Evolutionary conservation across 2,113 vertebrate genomes (phyloP).

Genomic region (Triplophysa dalaica): DNA sequence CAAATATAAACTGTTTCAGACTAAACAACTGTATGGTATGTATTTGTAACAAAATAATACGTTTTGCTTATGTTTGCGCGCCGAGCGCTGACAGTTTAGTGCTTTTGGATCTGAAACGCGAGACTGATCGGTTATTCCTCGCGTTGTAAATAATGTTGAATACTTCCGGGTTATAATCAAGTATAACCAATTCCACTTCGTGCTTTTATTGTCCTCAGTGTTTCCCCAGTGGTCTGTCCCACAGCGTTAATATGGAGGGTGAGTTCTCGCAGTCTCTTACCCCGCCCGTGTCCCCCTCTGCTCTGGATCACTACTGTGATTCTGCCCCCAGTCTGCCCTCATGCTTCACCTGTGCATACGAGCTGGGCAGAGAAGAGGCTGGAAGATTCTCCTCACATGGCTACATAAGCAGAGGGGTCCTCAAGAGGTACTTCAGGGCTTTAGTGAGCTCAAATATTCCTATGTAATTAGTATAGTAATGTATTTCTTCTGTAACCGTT

Average conservation of each 20-base stretch:
- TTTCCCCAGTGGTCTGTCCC: conserved; percentile 8
- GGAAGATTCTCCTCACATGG: conserved; percentile 77
- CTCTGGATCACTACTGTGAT: conserved; percentile 56
- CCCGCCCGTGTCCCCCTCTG: conserved; percentile 31
- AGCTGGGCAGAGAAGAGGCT: conserved; percentile 68
- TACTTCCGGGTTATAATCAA: too few species aligned
- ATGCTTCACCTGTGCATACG: conserved; percentile 83
- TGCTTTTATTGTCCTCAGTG: not conserved
- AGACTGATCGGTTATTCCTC: too few species aligned
- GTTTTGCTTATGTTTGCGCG: not conserved
- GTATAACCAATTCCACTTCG: too few species aligned
- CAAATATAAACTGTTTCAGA: not conserved
- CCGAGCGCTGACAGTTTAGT: not conserved
- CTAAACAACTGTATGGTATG: not conserved
- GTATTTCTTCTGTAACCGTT: not conserved
- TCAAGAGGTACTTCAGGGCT: conserved; percentile 81
- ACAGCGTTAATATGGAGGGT: conserved; percentile 64
- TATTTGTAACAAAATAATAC: not conserved
- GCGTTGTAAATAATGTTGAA: too few species aligned
- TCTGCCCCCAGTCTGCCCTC: conserved; percentile 66
- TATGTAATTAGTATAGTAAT: not conserved
- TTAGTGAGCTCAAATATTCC: too few species aligned
- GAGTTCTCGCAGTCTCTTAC: conserved; percentile 58
- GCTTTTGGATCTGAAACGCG: too few species aligned
- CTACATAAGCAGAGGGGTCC: conserved; percentile 80